These are phyloP conservation scores for Aurelia aurita DNA, from an alignment of 30 jellyfish, hydroid and myxozoan species.

Conservation along the genomic window DNA sequence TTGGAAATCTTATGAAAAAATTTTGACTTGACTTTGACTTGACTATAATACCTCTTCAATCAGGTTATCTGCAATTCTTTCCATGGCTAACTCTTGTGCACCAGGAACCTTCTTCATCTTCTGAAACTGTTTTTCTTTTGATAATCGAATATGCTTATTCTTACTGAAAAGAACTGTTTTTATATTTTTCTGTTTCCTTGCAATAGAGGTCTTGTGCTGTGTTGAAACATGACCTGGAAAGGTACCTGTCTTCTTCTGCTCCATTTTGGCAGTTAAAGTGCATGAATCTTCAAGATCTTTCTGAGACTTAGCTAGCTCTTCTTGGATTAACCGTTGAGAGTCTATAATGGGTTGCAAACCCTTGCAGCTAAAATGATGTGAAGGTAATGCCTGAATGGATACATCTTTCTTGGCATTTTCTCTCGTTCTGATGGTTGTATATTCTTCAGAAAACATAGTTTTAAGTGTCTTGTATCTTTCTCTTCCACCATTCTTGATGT, in stretches of 20 bases:
- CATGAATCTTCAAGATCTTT: too few species aligned
- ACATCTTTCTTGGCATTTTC: not conserved
- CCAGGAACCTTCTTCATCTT: conserved; percentile 26
- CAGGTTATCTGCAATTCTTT: conserved; percentile 25
- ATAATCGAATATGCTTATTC: not conserved
- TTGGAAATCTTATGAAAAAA: too few species aligned
- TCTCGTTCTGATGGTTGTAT: not conserved
- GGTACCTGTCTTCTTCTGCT: too few species aligned
- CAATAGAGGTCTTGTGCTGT: not conserved
- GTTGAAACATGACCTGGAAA: too few species aligned
- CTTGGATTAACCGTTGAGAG: too few species aligned
- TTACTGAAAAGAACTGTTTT: not conserved
- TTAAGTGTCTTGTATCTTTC: not conserved
- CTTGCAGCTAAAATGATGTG: too few species aligned
- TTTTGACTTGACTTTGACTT: too few species aligned
- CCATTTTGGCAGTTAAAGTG: too few species aligned
- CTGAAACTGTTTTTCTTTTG: not conserved
- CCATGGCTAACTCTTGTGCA: conserved; percentile 39
- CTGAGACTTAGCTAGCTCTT: too few species aligned
- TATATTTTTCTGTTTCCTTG: not conserved
- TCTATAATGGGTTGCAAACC: too few species aligned
- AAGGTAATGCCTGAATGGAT: too few species aligned
- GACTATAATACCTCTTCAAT: conserved; percentile 27
- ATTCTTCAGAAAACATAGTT: not conserved
- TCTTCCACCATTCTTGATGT: not conserved